Percentiles rank a stretch among this genome's conserved stretches.
Conservation (phyloP, 2,113 vertebrate species). For the Recurvirostra avosetta region DNA sequence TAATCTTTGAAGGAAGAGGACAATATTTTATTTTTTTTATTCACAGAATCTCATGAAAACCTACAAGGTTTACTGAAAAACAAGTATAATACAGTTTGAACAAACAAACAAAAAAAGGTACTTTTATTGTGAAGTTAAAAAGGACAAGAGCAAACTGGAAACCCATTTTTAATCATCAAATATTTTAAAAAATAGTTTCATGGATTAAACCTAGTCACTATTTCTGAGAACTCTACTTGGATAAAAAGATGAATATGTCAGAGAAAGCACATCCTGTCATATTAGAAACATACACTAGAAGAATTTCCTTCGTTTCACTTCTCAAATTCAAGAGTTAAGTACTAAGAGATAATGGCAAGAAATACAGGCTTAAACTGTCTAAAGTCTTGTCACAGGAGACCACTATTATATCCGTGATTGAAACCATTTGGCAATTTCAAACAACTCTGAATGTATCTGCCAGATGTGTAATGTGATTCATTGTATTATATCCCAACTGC, state of each 20-base stretch:
- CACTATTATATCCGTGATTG: fast-evolving
- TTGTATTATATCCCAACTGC: background rate
- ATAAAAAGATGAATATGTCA: background rate
- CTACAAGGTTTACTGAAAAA: background rate
- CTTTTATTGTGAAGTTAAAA: background rate
- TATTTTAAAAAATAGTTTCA: background rate
- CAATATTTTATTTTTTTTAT: background rate
- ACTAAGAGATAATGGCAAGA: background rate
- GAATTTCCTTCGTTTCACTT: background rate
- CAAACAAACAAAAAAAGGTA: background rate
- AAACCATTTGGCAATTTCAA: conserved; percentile 3
- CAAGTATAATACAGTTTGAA: background rate
- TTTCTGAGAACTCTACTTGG: background rate
- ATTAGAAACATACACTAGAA: background rate
- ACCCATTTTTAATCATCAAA: background rate
- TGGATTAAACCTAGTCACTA: background rate
- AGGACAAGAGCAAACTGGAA: background rate
- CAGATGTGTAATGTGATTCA: background rate
- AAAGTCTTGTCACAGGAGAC: background rate
- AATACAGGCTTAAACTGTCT: background rate
- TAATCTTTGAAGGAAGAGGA: background rate
- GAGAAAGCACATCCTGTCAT: background rate
- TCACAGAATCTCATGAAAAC: background rate
- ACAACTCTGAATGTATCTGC: background rate
- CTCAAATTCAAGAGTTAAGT: background rate